Evolutionary conservation across 2,797 vertebrate genomes (phyloP), one percentile per base, ranked within the genome.

Genomic region (Schizopygopsis pylzovi): DNA sequence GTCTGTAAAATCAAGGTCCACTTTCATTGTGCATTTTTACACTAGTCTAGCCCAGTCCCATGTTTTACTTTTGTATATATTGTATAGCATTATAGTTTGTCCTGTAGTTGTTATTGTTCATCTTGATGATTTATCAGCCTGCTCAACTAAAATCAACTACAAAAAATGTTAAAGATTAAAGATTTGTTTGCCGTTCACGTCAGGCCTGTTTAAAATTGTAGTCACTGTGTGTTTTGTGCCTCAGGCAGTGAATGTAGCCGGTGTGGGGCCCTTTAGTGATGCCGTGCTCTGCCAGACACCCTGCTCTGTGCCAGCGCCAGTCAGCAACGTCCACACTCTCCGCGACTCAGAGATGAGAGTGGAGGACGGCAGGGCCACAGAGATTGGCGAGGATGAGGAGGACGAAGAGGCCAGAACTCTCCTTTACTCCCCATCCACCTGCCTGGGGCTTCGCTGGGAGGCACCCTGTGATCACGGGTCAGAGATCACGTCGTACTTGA

Each of bases 401-500:
- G 87, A 84, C 1, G 89, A 90, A 33, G 86, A 52, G 16, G 56
- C 86, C 18, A 59, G 87, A 0, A 89, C 87, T 4, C 82, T 93
- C 0, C 90, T 93, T 86, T 97, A 97, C 91, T 98, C 96, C 78
- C 96, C 97, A 12, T 99, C 98, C 88, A 98, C 97, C 90, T 99
- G 97, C 92, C 95, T 99, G 93, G 97, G 97, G 39, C 86, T 99
- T 86, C 95, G 93, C 89, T 99, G 98, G 98, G 97, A 97, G 88
- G 94, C 96, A 12, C 98, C 98, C 0, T 96, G 96, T 84, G 95
- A 97, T 92, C 97, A 99, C 22, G 98, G 98, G 79, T 96, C 98
- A 4, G 97, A 98, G 92, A 98, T 99, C 92, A 96, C 95, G 13
- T 97, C 97, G 90, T 99, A 99, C 93, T 95, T 97, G 94, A 96